phyloP scores from a whole-genome alignment of 2,113 vertebrate genomes.

The Pluvianellus socialis region DNA sequence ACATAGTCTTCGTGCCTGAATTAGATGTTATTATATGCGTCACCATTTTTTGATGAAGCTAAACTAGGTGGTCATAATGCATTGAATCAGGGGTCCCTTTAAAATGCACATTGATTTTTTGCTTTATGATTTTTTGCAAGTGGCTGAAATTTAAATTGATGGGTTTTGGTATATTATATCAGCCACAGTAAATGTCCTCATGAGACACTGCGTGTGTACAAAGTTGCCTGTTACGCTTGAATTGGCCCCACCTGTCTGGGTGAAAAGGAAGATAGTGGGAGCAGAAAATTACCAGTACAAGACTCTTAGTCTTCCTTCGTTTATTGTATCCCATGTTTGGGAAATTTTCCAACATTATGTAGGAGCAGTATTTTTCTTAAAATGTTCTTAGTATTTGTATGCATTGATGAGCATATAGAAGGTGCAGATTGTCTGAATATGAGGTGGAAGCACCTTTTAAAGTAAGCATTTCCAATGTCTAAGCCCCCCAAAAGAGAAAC shows the following conservation, averaged over 20 bases:
- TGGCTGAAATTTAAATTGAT: not conserved
- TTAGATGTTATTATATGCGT: not conserved
- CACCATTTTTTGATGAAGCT: not conserved
- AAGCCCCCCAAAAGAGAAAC: not conserved
- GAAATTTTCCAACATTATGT: not conserved
- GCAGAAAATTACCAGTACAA: not conserved
- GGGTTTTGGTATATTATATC: not conserved
- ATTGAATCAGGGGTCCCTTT: not conserved
- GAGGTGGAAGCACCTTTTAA: not conserved
- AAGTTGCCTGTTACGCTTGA: not conserved
- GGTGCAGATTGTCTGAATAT: not conserved
- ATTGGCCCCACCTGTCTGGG: not conserved
- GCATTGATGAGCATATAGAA: not conserved
- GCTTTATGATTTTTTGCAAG: slow-evolving; percentile 9
- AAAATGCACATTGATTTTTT: not conserved
- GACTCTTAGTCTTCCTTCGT: not conserved
- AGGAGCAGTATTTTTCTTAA: not conserved
- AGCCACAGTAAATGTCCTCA: not conserved
- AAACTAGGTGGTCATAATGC: not conserved
- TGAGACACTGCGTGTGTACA: not conserved
- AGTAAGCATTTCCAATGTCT: not conserved
- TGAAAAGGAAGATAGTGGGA: not conserved
- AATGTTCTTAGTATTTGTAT: not conserved
- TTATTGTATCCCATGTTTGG: not conserved
- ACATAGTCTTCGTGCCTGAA: not conserved